phyloP scores from a whole-genome alignment of 2,888 invertebrate genomes.

The Luperina testacea region DNA sequence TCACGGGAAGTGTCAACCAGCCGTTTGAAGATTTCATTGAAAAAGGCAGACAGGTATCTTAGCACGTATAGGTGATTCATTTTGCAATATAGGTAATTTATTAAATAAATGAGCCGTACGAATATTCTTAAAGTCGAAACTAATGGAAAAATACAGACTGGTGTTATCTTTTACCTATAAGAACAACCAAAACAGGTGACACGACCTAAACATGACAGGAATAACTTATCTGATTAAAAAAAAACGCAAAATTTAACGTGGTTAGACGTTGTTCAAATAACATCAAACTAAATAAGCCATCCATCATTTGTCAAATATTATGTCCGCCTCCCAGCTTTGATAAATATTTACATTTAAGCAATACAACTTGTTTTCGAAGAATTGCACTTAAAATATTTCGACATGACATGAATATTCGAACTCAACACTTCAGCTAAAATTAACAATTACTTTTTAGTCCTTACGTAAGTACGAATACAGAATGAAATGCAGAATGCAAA shows the following conservation, averaged over 20 bases:
- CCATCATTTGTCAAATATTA: constrained; percentile 57
- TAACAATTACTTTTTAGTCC: constrained; percentile 15
- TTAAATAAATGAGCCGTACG: not conserved
- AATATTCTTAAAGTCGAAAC: not conserved
- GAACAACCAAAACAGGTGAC: constrained; percentile 19
- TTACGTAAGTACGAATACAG: constrained; percentile 32
- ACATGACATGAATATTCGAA: constrained; percentile 22
- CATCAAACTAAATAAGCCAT: constrained; percentile 51
- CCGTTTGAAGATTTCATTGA: not conserved
- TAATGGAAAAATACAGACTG: not conserved
- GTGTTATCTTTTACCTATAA: not conserved
- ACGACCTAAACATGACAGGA: constrained; percentile 5
- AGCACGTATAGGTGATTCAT: not conserved
- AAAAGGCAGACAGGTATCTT: not conserved
- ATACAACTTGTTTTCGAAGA: constrained; percentile 36
- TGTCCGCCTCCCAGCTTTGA: constrained; percentile 48
- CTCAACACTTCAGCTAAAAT: constrained; percentile 19
- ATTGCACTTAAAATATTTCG: constrained; percentile 26
- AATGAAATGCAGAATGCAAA: constrained; percentile 36
- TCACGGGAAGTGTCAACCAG: not conserved
- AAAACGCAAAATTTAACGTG: constrained; percentile 27
- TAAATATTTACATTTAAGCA: constrained; percentile 49
- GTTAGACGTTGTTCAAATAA: constrained; percentile 36
- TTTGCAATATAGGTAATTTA: not conserved
- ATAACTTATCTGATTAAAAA: constrained; percentile 27